Conservation (phyloP, 2,888 invertebrate species). For the Smittia sp. region DNA sequence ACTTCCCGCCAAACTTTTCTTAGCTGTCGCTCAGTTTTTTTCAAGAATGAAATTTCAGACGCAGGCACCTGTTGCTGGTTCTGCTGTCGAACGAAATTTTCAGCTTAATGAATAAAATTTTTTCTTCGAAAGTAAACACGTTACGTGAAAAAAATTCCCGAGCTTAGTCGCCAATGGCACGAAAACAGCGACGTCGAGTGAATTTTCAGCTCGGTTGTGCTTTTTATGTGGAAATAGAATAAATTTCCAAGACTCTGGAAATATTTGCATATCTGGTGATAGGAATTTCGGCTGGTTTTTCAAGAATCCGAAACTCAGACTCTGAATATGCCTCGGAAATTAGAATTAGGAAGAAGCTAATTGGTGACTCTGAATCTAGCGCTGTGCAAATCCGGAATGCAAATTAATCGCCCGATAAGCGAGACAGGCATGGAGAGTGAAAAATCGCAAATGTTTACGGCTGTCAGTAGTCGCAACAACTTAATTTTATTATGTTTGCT, state of each 20-base stretch:
- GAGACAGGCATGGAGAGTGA: background rate
- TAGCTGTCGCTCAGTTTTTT: background rate
- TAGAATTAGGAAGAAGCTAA: too few relatives aligned
- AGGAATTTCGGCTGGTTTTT: too few relatives aligned
- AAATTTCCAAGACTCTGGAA: too few relatives aligned
- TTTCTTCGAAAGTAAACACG: background rate
- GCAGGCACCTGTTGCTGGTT: constrained; percentile 26
- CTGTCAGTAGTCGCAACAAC: background rate
- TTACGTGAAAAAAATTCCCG: background rate
- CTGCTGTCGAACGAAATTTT: background rate
- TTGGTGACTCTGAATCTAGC: too few relatives aligned
- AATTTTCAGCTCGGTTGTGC: background rate
- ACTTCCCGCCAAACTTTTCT: background rate
- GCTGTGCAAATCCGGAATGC: background rate
- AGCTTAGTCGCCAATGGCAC: background rate
- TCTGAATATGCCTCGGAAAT: too few relatives aligned
- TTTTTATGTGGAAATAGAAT: too few relatives aligned
- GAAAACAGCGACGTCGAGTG: background rate
- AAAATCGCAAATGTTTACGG: background rate
- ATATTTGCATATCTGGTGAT: too few relatives aligned
- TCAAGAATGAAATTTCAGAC: constrained; percentile 35
- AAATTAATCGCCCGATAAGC: background rate
- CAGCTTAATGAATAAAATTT: background rate
- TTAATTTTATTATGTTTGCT: constrained; percentile 4
- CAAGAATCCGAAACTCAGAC: too few relatives aligned